Conservation (phyloP, 64 coral and sea anemone genomes). For the Stylophora pistillata region DNA sequence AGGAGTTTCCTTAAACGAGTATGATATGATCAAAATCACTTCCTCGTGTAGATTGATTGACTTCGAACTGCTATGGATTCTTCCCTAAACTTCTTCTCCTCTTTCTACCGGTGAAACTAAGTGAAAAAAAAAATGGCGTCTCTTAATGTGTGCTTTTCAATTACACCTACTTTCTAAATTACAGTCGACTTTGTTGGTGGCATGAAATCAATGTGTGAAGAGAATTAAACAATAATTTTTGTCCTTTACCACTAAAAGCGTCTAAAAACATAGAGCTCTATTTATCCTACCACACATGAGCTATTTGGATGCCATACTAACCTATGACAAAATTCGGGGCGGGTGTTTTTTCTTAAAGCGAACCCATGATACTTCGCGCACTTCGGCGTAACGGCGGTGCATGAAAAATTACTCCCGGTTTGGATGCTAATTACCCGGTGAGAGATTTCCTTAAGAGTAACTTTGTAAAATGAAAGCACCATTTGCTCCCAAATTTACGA, state of each 20-base stretch:
- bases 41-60: no score
- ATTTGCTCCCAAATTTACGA: not conserved
- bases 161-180: no score
- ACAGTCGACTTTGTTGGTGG: not conserved
- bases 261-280: constrained; percentile 4
- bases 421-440: not conserved
- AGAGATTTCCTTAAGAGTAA: not conserved
- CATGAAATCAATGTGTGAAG: not conserved
- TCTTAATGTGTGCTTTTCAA: no score
- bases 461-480: not conserved
- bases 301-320: not conserved
- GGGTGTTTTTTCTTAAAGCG: not conserved
- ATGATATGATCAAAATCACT: no score
- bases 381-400: not conserved
- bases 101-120: no score
- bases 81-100: no score
- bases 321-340: constrained; percentile 14
- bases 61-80: no score
- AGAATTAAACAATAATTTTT: not conserved
- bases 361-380: not conserved
- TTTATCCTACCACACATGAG: constrained; percentile 40
- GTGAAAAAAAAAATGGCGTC: no score
- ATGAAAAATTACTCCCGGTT: not conserved
- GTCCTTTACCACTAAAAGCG: not conserved
- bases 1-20: no score